Evolutionary conservation across 2,797 vertebrate species (phyloP).

Genomic region (Anniella stebbinsi): DNA sequence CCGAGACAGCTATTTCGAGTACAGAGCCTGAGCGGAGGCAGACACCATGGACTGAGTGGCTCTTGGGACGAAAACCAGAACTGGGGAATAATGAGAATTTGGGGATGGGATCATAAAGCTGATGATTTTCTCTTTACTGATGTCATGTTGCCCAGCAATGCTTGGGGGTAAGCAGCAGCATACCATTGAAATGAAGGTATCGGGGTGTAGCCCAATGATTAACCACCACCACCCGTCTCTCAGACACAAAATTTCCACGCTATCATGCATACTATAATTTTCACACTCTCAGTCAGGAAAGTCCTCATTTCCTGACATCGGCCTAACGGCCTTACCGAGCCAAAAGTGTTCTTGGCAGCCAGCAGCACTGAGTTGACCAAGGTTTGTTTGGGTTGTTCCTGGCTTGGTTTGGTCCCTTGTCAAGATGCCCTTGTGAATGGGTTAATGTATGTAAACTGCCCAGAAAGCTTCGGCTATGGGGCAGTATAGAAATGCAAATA

Average conservation of each 20-base stretch:
- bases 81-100: background rate
- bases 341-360: background rate
- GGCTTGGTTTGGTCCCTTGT: no score
- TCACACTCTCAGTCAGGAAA: background rate
- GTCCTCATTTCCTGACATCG: no score
- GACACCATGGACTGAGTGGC: accelerated
- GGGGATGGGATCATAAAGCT: background rate
- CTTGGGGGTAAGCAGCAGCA: background rate
- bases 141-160: background rate
- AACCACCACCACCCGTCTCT: no score
- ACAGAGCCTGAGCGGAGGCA: conserved; percentile 27
- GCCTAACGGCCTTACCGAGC: background rate
- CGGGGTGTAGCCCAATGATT: background rate
- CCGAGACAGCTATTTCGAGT: conserved; percentile 66
- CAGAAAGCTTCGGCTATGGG: no score
- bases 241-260: background rate
- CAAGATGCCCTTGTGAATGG: background rate
- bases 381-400: background rate
- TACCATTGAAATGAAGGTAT: background rate
- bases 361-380: background rate
- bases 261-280: background rate
- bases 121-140: background rate
- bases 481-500: no score
- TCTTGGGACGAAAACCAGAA: accelerated
- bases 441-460: no score